Evolutionary conservation across 2,888 invertebrate genomes (phyloP).

Genomic region (Pristionchus entomophagus): DNA sequence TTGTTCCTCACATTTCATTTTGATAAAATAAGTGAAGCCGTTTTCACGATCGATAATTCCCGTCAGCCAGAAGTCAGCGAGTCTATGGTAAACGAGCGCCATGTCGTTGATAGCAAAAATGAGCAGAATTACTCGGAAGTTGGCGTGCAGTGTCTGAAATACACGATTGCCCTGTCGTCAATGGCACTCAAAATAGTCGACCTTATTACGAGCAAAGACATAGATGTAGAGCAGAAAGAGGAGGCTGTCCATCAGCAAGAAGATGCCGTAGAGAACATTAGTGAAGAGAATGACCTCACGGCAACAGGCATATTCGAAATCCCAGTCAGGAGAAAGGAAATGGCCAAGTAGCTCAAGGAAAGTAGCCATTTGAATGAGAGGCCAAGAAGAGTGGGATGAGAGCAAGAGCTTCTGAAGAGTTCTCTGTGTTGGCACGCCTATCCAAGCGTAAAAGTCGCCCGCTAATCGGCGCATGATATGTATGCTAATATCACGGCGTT

Average conservation of each 20-base stretch:
- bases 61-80: not conserved
- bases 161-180: no score
- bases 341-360: no score
- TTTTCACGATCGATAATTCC: conserved; percentile 12
- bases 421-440: no score
- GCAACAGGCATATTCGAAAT: conserved; percentile 5
- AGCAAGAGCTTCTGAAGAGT: no score
- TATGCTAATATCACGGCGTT: no score
- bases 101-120: not conserved
- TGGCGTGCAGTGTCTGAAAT: conserved; percentile 17
- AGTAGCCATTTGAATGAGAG: no score
- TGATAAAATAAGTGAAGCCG: conserved; percentile 3
- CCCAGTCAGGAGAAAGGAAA: not conserved
- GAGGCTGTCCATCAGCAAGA: not conserved
- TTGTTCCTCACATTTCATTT: not conserved
- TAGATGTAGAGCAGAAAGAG: not conserved
- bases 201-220: not conserved
- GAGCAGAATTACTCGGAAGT: conserved; percentile 5
- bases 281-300: not conserved
- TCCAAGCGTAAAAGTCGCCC: no score
- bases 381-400: no score
- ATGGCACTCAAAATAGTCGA: not conserved
- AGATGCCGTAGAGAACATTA: not conserved
- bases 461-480: no score
- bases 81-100: not conserved